Conservation (phyloP, 2,888 invertebrate species). For the Gymnosoma rotundatum region DNA sequence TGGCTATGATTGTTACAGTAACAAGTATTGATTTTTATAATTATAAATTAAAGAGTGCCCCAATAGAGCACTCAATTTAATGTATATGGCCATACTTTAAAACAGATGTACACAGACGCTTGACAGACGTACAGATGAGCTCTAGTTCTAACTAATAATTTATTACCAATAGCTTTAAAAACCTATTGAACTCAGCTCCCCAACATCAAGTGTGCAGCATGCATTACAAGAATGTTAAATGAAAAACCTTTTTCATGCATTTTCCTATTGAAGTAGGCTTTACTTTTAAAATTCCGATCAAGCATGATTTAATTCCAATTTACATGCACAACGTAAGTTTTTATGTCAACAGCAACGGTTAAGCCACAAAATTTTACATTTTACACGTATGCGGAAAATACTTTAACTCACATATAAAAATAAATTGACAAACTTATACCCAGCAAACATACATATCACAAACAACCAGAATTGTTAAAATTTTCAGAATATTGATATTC, state of each 20-base stretch:
- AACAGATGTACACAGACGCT: no score
- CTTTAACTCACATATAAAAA: background rate
- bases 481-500: no score
- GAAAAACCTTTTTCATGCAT: background rate
- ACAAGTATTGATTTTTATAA: no score
- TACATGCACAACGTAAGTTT: background rate
- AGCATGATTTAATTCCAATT: slow-evolving; percentile 1
- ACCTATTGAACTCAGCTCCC: background rate
- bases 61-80: no score
- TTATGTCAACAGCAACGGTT: background rate
- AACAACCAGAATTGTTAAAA: no score
- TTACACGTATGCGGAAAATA: slow-evolving; percentile 7
- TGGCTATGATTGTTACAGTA: no score
- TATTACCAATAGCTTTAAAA: background rate
- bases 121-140: no score
- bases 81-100: no score
- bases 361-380: slow-evolving; percentile 16
- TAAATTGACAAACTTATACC: no score
- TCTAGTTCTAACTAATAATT: background rate
- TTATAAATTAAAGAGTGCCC: no score
- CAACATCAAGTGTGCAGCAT: background rate
- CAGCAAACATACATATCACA: no score
- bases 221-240: background rate
- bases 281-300: background rate
- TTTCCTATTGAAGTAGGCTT: slow-evolving; percentile 3